Conservation (phyloP, 2,113 vertebrate genomes). For the Cranoglanis bouderius region DNA sequence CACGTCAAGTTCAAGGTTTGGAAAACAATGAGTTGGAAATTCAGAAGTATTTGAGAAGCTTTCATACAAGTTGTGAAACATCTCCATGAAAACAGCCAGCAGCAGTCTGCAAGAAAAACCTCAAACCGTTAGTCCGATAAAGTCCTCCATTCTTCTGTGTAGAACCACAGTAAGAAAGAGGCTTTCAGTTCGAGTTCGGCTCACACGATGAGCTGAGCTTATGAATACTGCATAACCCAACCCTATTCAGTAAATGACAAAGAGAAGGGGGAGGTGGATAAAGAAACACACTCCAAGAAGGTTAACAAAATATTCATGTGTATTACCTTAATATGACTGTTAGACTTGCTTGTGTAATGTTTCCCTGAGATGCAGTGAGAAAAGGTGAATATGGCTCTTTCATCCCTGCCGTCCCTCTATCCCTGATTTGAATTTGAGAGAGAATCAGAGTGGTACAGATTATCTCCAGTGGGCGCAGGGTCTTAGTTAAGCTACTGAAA, state of each 20-base stretch:
- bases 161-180: neutral
- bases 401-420: neutral
- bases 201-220: constrained; percentile 14
- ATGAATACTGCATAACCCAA: constrained; percentile 42
- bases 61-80: neutral
- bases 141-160: neutral
- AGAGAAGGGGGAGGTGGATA: neutral
- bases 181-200: neutral
- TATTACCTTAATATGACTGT: constrained; percentile 38
- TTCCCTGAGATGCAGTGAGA: neutral
- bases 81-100: neutral
- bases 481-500: constrained; percentile 32
- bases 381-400: constrained; percentile 28
- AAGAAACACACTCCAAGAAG: constrained; percentile 4
- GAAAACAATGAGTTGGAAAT: neutral
- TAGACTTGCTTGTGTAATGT: neutral
- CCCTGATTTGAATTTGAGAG: constrained; percentile 29
- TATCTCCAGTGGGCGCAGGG: constrained; percentile 18
- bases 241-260: constrained; percentile 38
- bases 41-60: neutral
- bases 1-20: neutral
- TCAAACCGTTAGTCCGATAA: neutral
- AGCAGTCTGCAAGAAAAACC: neutral
- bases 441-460: constrained; percentile 28
- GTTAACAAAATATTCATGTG: constrained; percentile 33